These are phyloP conservation scores for Euthynnus affinis DNA, from an alignment of 2,797 vertebrate genomes.

Conservation along the genomic window DNA sequence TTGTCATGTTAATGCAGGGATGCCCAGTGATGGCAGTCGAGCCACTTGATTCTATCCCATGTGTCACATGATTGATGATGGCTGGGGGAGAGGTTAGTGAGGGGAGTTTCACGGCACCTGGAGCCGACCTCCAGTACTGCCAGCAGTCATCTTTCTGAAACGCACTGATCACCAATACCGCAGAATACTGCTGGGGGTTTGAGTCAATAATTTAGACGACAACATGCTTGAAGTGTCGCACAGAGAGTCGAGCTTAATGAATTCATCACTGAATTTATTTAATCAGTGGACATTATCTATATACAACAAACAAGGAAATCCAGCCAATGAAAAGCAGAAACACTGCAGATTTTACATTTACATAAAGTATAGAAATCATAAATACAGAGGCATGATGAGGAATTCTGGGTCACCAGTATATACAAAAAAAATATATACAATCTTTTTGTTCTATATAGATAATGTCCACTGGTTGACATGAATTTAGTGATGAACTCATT, in stretches of 20 bases:
- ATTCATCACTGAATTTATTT: background rate
- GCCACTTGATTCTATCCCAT: conserved; percentile 84
- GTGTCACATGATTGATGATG: conserved; percentile 91
- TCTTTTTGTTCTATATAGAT: background rate
- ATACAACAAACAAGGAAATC: background rate
- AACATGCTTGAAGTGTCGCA: background rate
- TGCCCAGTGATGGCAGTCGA: conserved; percentile 79
- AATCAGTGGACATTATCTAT: background rate
- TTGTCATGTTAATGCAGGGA: conserved; percentile 85
- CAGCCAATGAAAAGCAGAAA: background rate
- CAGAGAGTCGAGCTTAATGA: background rate
- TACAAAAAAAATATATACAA: background rate
- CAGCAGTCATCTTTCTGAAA: conserved; percentile 33
- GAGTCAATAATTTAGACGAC: conserved; percentile 23
- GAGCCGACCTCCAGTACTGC: conserved; percentile 58
- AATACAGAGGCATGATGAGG: background rate
- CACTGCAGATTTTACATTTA: background rate
- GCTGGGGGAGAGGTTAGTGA: conserved; percentile 88
- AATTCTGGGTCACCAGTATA: background rate
- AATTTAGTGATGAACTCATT: background rate
- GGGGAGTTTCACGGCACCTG: conserved; percentile 76
- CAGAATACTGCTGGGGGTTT: conserved; percentile 38
- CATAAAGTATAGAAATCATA: background rate
- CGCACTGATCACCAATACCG: conserved; percentile 43
- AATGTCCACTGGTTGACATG: background rate